A percentile compares a stretch with the other conserved stretches of the same genome.
Conservation (phyloP, 2,113 vertebrate species). For the Orthonyx spaldingii region DNA sequence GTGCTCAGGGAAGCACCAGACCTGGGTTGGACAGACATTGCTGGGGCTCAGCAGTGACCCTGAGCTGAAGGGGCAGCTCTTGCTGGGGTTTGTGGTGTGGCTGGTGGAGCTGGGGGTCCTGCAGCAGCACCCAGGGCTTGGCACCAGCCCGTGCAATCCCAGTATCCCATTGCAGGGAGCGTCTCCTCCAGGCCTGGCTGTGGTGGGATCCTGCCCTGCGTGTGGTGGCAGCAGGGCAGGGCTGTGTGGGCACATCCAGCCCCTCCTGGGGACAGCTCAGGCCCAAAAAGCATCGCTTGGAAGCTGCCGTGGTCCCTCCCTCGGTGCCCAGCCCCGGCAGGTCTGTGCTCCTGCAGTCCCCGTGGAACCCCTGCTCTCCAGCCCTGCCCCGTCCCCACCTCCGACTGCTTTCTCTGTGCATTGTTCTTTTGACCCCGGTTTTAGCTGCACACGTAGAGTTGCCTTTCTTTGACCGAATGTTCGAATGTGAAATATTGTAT, state of each 20-base stretch:
- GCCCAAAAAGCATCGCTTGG: fast-evolving
- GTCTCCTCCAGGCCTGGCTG: neutral
- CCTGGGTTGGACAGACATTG: neutral
- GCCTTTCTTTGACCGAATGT: constrained; percentile 45
- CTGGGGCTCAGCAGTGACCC: neutral
- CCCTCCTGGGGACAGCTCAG: neutral
- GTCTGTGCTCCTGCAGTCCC: neutral
- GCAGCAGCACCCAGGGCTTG: neutral
- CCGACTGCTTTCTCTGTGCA: constrained; percentile 47
- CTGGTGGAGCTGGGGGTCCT: neutral
- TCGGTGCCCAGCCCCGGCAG: neutral
- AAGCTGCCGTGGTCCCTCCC: neutral
- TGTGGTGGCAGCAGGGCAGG: neutral
- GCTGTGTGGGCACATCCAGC: neutral
- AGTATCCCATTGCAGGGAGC: fast-evolving
- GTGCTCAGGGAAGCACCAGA: neutral
- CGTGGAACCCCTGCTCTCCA: neutral
- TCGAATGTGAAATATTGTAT: constrained; percentile 64
- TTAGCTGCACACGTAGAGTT: constrained; percentile 38
- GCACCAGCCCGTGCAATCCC: neutral
- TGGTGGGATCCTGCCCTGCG: neutral
- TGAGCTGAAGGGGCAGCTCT: neutral
- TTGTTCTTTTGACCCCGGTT: neutral
- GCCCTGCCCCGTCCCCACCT: neutral
- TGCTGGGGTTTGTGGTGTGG: neutral